These are phyloP conservation scores for Caenorhabditis becei DNA, from an alignment of 2,888 invertebrate species.

Conservation along the genomic window DNA sequence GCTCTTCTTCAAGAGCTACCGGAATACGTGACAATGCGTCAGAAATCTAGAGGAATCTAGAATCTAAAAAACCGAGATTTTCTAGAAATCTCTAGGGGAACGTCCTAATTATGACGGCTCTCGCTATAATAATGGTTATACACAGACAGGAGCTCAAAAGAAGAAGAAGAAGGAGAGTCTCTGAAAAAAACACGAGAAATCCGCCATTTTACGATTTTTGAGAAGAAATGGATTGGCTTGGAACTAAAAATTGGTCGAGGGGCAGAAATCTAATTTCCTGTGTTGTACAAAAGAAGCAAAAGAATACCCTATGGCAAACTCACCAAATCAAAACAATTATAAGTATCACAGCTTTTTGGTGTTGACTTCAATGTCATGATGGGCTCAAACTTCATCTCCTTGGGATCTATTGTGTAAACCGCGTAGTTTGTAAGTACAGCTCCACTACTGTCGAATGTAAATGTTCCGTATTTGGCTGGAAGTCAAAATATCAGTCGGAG, in stretches of 20 bases:
- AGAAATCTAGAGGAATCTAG: no score
- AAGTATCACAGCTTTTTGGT: slow-evolving; percentile 46
- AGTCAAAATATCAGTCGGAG: neutral
- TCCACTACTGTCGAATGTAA: slow-evolving; percentile 44
- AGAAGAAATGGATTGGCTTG: neutral
- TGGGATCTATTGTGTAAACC: slow-evolving; percentile 29
- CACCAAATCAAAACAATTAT: slow-evolving; percentile 52
- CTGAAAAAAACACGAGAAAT: no score
- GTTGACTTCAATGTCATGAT: slow-evolving; percentile 42
- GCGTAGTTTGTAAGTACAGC: slow-evolving; percentile 40
- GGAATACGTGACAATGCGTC: no score
- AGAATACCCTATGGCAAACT: neutral
- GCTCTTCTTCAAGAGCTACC: no score
- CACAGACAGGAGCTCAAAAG: no score
- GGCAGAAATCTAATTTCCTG: neutral
- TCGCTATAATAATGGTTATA: no score
- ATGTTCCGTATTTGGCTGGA: slow-evolving; percentile 51
- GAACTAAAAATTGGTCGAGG: no score
- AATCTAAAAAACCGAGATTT: no score
- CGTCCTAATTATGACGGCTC: no score
- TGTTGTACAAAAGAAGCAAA: neutral
- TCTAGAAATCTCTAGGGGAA: no score
- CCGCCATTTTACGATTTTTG: neutral
- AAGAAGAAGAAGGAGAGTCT: no score
- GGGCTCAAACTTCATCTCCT: slow-evolving; percentile 19